A percentile compares a stretch with the other conserved stretches of the same genome.
phyloP scores from a whole-genome alignment of 2,113 vertebrate species.

The Illadopsis cleaveri region DNA sequence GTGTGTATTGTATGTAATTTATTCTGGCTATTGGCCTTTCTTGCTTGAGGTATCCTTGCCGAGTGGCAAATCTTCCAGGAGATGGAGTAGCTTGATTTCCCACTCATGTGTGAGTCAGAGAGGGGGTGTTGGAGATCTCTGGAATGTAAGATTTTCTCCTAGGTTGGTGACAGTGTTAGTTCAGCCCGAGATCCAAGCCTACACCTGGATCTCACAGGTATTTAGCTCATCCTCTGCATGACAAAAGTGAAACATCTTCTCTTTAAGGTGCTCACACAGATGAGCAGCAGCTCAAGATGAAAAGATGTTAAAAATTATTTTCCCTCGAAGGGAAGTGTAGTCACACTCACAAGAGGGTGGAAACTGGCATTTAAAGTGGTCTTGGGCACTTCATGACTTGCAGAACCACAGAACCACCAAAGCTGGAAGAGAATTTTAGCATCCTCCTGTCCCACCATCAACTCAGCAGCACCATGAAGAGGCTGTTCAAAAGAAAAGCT shows the following conservation, averaged over 20 bases:
- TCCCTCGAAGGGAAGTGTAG: background rate
- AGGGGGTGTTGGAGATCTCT: background rate
- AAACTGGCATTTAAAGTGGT: background rate
- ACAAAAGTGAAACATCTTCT: background rate
- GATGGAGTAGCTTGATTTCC: background rate
- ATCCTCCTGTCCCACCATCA: background rate
- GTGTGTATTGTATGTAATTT: accelerated
- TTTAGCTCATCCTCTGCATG: background rate
- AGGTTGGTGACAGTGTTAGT: background rate
- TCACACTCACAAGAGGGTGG: background rate
- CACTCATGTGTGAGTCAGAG: accelerated
- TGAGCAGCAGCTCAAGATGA: background rate
- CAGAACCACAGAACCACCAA: background rate
- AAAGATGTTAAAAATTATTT: background rate
- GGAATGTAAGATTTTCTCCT: background rate
- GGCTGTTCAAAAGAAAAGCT: background rate
- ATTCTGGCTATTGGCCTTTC: background rate
- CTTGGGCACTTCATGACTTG: too few relatives aligned
- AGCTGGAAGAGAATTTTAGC: too few relatives aligned
- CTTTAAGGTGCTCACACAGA: background rate
- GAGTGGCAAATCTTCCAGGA: background rate
- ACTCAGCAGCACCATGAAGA: background rate
- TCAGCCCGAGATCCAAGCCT: background rate
- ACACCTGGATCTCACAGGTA: background rate
- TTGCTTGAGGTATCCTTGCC: background rate